Evolutionary conservation across 2,888 invertebrate species (phyloP), one percentile per base, ranked within the genome.

Genomic region (Meteorus colon): DNA sequence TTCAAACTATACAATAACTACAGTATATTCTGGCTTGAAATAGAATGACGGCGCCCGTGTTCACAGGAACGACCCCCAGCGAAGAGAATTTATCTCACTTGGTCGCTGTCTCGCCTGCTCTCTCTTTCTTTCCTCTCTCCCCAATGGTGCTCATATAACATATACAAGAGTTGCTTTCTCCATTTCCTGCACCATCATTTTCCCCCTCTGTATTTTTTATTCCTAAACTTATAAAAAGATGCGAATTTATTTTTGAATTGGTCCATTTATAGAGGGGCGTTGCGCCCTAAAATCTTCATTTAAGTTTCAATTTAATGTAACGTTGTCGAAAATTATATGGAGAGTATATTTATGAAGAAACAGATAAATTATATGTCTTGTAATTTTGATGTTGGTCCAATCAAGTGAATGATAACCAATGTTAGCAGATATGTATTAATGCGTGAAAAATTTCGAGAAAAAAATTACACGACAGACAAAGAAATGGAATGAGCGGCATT

Each of bases 31-130:
- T 45, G 41, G 34, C 71, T 65, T 63, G 73, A 76, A 48, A 76
- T 76, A 76, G 76, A 76, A 76, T 60, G 60, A 41, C 55, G 60
- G 69, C 41, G 34, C 76, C 71, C 63, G 62, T 29, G 34, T 75
- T 69, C 67, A 65, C 76, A 62, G 73, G 31, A 72, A 16, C 76
- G 80, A 81, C 81, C 81, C 81, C 81, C 81, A 81, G 81, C 81
- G 79, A 79, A 80, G 81, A 78, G 45, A 72, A 75, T 71, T 72
- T 19, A 59, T 27, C 71, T 45, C 62, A n/a, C 27, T 45, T 14
- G 48, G 65, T 48, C 34, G 41, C 12, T 12, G 41, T 12, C 48
- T 31, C n/a, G 6, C 48, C 10, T 19, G 19, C 41, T 34, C 60
- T 31, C 41, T 71, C 60, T 19, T 34, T 45, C 41, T 29, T 51